These are phyloP conservation scores for Drosophila niveifrons DNA, from an alignment of 2,888 invertebrate species.

Conservation along the genomic window DNA sequence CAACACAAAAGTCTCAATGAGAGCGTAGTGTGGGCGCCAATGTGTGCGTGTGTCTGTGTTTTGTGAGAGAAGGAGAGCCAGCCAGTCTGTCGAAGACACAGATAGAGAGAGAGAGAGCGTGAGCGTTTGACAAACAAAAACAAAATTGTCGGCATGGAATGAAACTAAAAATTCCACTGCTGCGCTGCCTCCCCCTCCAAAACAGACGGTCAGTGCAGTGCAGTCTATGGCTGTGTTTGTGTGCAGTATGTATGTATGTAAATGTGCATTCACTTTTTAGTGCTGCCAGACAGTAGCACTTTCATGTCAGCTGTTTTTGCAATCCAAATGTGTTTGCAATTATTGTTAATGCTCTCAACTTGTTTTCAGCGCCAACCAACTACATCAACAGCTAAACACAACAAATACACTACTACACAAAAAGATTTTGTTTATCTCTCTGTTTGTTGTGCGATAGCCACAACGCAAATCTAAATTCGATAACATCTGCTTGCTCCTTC, in stretches of 20 bases:
- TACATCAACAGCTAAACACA: conserved; percentile 1
- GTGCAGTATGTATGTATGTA: conserved; percentile 5
- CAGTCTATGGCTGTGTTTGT: not conserved
- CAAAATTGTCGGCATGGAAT: conserved; percentile 53
- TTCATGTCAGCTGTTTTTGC: conserved; percentile 51
- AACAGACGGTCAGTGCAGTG: conserved; percentile 8
- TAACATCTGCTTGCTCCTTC: conserved; percentile 1
- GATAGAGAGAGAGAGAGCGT: conserved; percentile 25
- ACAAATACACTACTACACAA: conserved; percentile 17
- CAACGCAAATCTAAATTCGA: conserved; percentile 40
- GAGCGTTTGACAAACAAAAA: conserved; percentile 52
- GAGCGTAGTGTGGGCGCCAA: conserved; percentile 33
- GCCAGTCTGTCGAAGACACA: not conserved
- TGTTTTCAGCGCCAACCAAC: conserved; percentile 21
- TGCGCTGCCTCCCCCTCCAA: conserved; percentile 7
- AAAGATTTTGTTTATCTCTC: conserved; percentile 18
- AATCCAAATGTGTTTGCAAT: conserved; percentile 24
- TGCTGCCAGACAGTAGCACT: conserved; percentile 66
- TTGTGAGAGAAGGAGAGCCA: conserved; percentile 4
- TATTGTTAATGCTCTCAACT: conserved; percentile 31
- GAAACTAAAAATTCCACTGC: conserved; percentile 56
- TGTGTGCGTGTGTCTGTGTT: conserved; percentile 11
- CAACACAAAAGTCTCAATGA: conserved; percentile 62
- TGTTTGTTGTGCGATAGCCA: conserved; percentile 17
- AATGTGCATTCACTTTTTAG: conserved; percentile 69